phyloP scores from a whole-genome alignment of 2,113 vertebrate genomes.

The Cyphomyrus plagiostoma region DNA sequence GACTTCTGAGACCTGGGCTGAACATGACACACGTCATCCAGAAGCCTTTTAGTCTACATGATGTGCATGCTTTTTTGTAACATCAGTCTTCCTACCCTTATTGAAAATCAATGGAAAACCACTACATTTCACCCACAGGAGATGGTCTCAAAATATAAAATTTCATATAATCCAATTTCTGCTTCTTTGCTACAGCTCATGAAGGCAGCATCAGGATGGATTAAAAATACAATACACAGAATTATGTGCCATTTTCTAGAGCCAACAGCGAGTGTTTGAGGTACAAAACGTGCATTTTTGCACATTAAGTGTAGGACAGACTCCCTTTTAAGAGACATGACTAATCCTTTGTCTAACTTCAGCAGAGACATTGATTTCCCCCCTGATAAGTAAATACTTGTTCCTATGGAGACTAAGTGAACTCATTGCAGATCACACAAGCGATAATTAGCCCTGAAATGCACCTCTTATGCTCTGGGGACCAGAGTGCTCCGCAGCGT shows the following conservation, averaged over 20 bases:
- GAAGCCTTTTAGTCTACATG: not conserved
- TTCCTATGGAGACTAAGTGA: constrained; percentile 18
- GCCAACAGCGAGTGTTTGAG: not conserved
- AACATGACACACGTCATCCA: not conserved
- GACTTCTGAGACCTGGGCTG: not conserved
- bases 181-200: not conserved
- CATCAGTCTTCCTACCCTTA: not conserved
- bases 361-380: not conserved
- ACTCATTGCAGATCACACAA: not conserved
- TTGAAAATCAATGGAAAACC: not conserved
- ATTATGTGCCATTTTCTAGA: not conserved
- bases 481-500: not conserved
- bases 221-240: not conserved
- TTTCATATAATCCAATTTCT: not conserved
- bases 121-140: not conserved
- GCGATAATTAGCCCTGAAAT: not conserved
- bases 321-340: not conserved
- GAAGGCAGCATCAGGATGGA: not conserved
- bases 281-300: not conserved
- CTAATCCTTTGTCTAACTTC: not conserved
- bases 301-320: not conserved
- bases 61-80: not conserved
- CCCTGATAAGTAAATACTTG: not conserved
- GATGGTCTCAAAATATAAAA: not conserved
- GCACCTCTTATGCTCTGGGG: not conserved